A percentile compares a stretch with the other conserved stretches of the same genome.
These are phyloP conservation scores for Parthenolecanium corni DNA, from an alignment of 2,888 invertebrate genomes.

Conservation along the genomic window DNA sequence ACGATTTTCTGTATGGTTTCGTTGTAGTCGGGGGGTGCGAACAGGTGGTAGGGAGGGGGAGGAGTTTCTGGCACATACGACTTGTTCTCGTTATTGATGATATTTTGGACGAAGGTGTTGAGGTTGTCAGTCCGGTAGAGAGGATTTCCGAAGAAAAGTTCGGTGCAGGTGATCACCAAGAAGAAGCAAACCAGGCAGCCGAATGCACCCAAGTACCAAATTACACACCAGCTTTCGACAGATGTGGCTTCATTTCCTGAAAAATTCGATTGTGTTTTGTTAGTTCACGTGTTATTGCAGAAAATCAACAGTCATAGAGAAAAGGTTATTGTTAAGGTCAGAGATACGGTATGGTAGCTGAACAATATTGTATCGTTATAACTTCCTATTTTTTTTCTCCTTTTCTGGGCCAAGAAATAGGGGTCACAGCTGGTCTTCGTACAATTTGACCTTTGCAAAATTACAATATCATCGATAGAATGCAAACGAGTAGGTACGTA, in stretches of 20 bases:
- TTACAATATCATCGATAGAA: too few relatives aligned
- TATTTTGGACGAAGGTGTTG: slow-evolving; percentile 32
- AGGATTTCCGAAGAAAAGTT: slow-evolving; percentile 44
- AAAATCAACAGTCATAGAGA: slow-evolving; percentile 1
- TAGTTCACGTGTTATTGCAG: not conserved
- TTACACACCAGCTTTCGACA: slow-evolving; percentile 45
- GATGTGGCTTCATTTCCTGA: slow-evolving; percentile 36
- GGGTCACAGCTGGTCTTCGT: too few relatives aligned
- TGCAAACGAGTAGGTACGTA: too few relatives aligned
- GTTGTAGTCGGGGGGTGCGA: slow-evolving; percentile 47
- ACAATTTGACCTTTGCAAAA: too few relatives aligned
- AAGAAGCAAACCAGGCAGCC: slow-evolving; percentile 47
- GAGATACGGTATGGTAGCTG: not conserved
- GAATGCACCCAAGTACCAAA: slow-evolving; percentile 49
- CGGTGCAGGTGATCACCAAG: slow-evolving; percentile 46
- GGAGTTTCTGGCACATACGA: slow-evolving; percentile 36
- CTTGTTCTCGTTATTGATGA: slow-evolving; percentile 29
- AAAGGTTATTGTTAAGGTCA: too few relatives aligned
- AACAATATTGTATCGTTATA: not conserved
- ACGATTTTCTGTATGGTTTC: slow-evolving; percentile 37
- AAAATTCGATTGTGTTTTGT: not conserved
- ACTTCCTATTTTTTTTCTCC: not conserved
- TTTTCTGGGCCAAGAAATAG: too few relatives aligned
- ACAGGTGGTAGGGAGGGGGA: slow-evolving; percentile 46
- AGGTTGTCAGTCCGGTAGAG: slow-evolving; percentile 35